These are phyloP conservation scores for Lophius americanus DNA, from an alignment of 2,797 vertebrate species.

Conservation along the genomic window DNA sequence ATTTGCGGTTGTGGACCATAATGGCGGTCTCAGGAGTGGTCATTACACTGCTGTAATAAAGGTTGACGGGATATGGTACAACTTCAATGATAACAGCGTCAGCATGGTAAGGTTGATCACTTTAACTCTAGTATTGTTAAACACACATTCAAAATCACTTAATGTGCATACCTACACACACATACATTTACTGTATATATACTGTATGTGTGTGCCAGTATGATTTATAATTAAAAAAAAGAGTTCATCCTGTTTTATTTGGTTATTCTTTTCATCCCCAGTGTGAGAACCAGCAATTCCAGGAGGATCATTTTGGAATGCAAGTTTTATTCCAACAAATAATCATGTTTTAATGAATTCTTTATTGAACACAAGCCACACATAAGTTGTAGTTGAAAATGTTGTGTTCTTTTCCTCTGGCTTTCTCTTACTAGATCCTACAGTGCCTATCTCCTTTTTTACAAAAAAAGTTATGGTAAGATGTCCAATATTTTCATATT, in stretches of 20 bases:
- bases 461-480: constrained; percentile 57
- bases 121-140: not conserved
- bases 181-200: too few relatives aligned
- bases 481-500: not conserved
- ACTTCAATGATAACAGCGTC: constrained; percentile 58
- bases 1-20: constrained; percentile 74
- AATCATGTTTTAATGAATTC: too few relatives aligned
- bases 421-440: constrained; percentile 27
- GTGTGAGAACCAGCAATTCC: accelerated
- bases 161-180: not conserved
- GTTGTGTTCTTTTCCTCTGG: not conserved
- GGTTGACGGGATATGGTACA: constrained; percentile 58
- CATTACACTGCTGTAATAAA: constrained; percentile 71
- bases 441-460: constrained; percentile 65
- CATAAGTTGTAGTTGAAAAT: accelerated
- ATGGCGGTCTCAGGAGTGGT: constrained; percentile 62
- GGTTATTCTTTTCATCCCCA: constrained; percentile 11
- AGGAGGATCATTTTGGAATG: not conserved
- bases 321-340: not conserved
- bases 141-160: too few relatives aligned
- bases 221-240: too few relatives aligned
- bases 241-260: not conserved
- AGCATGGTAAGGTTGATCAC: constrained; percentile 53
- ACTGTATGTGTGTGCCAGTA: too few relatives aligned
- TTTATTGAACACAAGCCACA: not conserved